Conservation (phyloP, 1,140 invertebrate species). For the Drosophila athabasca region DNA sequence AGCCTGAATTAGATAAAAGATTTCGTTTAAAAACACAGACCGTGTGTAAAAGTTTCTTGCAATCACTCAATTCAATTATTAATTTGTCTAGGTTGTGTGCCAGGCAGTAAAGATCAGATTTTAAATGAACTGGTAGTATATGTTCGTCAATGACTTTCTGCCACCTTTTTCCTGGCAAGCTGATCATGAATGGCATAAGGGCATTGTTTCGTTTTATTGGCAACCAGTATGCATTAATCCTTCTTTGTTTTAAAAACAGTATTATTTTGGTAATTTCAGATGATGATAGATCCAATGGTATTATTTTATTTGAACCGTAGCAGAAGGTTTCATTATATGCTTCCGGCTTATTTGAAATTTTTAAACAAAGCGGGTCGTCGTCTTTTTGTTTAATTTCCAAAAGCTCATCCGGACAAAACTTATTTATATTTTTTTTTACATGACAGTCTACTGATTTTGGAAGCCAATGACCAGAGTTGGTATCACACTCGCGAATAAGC, state of each 20-base stretch:
- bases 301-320: constrained; percentile 59
- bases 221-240: constrained; percentile 68
- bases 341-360: constrained; percentile 38
- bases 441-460: constrained; percentile 34
- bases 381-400: constrained; percentile 38
- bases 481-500: constrained; percentile 46
- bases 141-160: constrained; percentile 34
- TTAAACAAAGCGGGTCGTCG: constrained; percentile 34
- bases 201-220: constrained; percentile 52
- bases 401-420: constrained; percentile 52
- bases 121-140: constrained; percentile 22
- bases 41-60: constrained; percentile 36
- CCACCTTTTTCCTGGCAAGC: constrained; percentile 69
- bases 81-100: background rate
- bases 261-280: constrained; percentile 6
- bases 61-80: constrained; percentile 31
- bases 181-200: constrained; percentile 55
- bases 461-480: constrained; percentile 28
- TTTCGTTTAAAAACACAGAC: constrained; percentile 65
- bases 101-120: constrained; percentile 52
- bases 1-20: constrained; percentile 53
- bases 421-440: constrained; percentile 5
- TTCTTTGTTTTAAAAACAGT: constrained; percentile 21
- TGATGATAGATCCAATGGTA: constrained; percentile 27
- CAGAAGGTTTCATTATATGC: constrained; percentile 62